A percentile compares a stretch with the other conserved stretches of the same genome.
phyloP scores from a whole-genome alignment of 1,140 invertebrate genomes.

The Heliconius himera region DNA sequence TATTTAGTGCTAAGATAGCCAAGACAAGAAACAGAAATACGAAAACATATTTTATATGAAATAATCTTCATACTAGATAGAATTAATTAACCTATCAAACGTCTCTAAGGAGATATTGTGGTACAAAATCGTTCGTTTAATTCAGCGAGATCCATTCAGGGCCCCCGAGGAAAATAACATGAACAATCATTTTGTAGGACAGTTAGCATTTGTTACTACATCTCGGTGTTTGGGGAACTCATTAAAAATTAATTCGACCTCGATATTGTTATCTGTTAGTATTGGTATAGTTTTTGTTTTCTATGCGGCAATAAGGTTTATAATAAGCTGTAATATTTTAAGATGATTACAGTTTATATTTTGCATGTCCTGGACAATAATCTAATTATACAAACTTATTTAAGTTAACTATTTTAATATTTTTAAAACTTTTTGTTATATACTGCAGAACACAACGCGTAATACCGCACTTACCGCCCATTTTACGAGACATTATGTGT shows the following conservation, averaged over 20 bases:
- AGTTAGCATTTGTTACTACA: background rate
- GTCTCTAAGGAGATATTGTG: background rate
- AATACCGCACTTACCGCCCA: too few relatives aligned
- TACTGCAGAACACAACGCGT: too few relatives aligned
- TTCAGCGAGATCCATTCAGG: background rate
- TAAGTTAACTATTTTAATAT: too few relatives aligned
- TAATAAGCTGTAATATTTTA: slow-evolving; percentile 8
- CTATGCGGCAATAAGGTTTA: background rate
- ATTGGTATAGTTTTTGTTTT: background rate
- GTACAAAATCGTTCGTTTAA: background rate
- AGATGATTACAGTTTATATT: too few relatives aligned
- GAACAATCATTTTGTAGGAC: background rate
- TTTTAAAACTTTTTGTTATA: too few relatives aligned
- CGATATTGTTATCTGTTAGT: background rate
- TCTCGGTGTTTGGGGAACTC: background rate
- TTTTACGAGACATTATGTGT: too few relatives aligned
- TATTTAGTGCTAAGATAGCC: too few relatives aligned
- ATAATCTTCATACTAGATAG: background rate
- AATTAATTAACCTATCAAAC: background rate
- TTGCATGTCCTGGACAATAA: too few relatives aligned
- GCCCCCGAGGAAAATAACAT: background rate
- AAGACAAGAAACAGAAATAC: too few relatives aligned
- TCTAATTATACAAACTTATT: too few relatives aligned
- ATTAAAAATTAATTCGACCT: background rate
- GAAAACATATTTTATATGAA: background rate